A percentile compares a stretch with the other conserved stretches of the same genome.
Evolutionary conservation across 2,113 vertebrate genomes (phyloP).

Genomic region (Balaeniceps rex): DNA sequence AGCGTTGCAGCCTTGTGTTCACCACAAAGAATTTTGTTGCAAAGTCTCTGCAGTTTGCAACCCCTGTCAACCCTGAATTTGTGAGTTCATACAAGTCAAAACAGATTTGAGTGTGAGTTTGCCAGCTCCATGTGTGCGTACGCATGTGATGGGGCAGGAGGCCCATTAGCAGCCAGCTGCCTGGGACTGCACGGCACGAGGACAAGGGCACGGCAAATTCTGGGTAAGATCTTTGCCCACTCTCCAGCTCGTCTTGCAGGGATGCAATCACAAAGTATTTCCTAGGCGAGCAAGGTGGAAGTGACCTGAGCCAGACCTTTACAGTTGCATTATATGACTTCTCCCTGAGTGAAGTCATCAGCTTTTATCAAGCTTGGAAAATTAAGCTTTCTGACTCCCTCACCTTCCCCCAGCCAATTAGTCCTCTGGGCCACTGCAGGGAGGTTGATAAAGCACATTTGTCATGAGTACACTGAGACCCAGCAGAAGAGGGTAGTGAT

Average conservation of each 20-base stretch:
- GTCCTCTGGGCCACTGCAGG: background rate
- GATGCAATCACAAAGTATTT: background rate
- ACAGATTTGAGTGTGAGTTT: background rate
- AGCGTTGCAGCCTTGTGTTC: background rate
- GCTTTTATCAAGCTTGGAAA: background rate
- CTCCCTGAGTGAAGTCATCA: background rate
- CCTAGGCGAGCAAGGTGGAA: accelerated
- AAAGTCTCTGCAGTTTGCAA: background rate
- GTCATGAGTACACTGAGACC: background rate
- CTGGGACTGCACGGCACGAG: background rate
- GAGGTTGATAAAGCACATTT: background rate
- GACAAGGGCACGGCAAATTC: background rate
- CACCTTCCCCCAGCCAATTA: background rate
- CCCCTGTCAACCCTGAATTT: background rate
- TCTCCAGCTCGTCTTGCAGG: background rate
- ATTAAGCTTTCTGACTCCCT: background rate
- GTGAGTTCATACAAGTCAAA: background rate
- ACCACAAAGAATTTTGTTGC: background rate
- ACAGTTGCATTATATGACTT: background rate
- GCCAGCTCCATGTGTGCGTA: background rate
- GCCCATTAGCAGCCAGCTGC: background rate
- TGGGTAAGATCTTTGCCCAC: background rate
- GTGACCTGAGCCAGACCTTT: background rate
- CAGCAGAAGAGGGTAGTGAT: background rate
- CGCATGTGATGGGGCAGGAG: background rate